These are phyloP conservation scores for Pteropus alecto DNA, from an alignment of 2,113 vertebrate species.

Conservation along the genomic window DNA sequence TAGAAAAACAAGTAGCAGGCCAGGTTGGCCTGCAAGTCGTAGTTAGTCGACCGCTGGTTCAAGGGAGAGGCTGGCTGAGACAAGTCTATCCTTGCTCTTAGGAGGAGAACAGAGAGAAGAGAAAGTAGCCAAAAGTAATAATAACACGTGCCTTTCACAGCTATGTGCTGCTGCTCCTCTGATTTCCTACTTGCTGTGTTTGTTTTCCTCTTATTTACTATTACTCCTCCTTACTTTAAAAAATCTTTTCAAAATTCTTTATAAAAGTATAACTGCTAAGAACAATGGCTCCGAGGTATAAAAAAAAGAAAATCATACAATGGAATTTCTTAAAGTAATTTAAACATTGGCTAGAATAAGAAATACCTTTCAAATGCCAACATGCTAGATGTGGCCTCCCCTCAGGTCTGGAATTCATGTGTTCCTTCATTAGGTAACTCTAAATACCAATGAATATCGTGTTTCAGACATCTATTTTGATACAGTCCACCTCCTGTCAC, in stretches of 20 bases:
- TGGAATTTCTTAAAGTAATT: not conserved
- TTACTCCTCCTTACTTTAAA: not conserved
- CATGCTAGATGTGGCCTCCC: not conserved
- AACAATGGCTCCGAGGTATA: not conserved
- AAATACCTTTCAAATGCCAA: not conserved
- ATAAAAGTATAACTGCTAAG: not conserved
- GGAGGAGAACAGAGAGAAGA: not conserved
- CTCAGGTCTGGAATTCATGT: fast-evolving
- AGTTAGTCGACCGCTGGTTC: not conserved
- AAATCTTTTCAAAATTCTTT: not conserved
- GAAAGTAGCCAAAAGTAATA: not conserved
- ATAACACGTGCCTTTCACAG: not conserved
- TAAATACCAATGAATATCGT: not conserved
- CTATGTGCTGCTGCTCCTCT: not conserved
- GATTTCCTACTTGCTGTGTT: not conserved
- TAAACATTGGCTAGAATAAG: not conserved
- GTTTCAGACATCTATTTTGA: not conserved
- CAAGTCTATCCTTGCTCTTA: not conserved
- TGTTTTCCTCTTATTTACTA: not conserved
- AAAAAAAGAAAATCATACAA: not conserved
- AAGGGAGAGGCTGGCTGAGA: not conserved
- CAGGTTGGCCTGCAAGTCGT: too few species aligned
- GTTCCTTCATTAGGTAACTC: not conserved
- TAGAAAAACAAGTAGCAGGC: not conserved
- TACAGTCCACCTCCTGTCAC: not conserved